Percentiles rank a stretch among this genome's conserved stretches.
These are phyloP conservation scores for Poeciliopsis gracilis DNA, from an alignment of 2,797 vertebrate species.

Conservation along the genomic window DNA sequence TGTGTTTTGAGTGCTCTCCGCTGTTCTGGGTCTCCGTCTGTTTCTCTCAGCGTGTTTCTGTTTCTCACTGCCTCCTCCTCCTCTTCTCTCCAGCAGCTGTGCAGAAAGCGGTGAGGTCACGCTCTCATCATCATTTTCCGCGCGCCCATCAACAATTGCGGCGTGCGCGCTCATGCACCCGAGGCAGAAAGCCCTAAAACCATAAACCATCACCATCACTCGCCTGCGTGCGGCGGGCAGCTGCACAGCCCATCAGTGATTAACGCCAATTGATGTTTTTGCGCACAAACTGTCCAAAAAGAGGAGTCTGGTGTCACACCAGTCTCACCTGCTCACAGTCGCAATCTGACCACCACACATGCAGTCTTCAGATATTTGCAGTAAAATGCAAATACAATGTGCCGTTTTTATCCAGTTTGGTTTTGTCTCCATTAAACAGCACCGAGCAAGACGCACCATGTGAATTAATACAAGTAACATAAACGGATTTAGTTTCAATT, in stretches of 20 bases:
- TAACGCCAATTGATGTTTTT: constrained; percentile 19
- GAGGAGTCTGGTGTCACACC: neutral
- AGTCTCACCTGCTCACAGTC: constrained; percentile 2
- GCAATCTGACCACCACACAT: neutral
- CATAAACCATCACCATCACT: too few relatives aligned
- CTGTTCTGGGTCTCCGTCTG: constrained; percentile 25
- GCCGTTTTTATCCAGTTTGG: neutral
- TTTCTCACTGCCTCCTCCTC: constrained; percentile 13
- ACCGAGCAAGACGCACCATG: neutral
- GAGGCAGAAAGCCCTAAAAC: constrained; percentile 14
- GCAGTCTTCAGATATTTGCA: neutral
- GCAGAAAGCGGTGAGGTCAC: constrained; percentile 82
- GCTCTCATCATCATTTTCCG: constrained; percentile 73
- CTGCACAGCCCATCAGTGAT: constrained; percentile 16
- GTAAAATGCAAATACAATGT: neutral
- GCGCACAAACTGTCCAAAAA: neutral
- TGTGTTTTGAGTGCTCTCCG: constrained; percentile 44
- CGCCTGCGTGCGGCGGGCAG: constrained; percentile 8
- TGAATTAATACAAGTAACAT: neutral
- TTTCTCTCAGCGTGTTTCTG: constrained; percentile 37
- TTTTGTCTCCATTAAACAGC: neutral
- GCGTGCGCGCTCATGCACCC: constrained; percentile 60
- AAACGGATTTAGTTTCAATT: neutral
- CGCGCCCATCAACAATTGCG: constrained; percentile 61
- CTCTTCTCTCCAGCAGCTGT: constrained; percentile 72